A percentile compares a stretch with the other conserved stretches of the same genome.
These are phyloP conservation scores for Charina bottae DNA, from an alignment of 2,113 vertebrate species.

Conservation along the genomic window DNA sequence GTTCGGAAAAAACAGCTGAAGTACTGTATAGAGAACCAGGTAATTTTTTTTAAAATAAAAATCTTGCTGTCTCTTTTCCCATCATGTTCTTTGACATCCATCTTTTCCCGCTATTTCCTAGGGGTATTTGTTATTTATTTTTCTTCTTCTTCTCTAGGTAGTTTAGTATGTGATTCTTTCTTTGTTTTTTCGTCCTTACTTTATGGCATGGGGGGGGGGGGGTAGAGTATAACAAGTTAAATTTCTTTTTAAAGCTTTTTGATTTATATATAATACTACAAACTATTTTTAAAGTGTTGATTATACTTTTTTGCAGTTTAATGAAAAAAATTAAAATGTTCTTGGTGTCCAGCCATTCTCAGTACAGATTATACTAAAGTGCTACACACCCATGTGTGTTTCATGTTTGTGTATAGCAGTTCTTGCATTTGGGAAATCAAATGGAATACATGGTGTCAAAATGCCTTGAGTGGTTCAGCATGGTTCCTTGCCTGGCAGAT, in stretches of 20 bases:
- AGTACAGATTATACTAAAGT: not conserved
- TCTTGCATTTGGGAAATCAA: not conserved
- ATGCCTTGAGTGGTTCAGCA: not conserved
- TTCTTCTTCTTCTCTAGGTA: not conserved
- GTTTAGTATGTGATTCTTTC: not conserved
- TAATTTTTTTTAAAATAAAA: not conserved
- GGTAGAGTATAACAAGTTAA: not conserved
- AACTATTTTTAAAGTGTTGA: not conserved
- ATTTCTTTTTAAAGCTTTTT: not conserved
- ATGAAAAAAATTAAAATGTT: not conserved
- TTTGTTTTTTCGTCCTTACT: not conserved
- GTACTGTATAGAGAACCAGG: not conserved
- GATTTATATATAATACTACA: not conserved
- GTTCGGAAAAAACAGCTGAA: not conserved
- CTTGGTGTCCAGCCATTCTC: not conserved
- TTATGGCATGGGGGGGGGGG: not conserved
- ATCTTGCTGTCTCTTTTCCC: not conserved
- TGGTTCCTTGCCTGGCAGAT: not conserved
- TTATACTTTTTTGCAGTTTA: not conserved
- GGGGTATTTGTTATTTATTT: not conserved
- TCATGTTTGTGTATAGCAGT: not conserved
- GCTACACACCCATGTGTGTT: not conserved
- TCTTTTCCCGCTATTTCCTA: not conserved
- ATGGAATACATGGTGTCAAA: not conserved
- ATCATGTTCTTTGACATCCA: not conserved